Evolutionary conservation across 2,888 invertebrate species (phyloP).

Genomic region (Odontocerum albicorne): DNA sequence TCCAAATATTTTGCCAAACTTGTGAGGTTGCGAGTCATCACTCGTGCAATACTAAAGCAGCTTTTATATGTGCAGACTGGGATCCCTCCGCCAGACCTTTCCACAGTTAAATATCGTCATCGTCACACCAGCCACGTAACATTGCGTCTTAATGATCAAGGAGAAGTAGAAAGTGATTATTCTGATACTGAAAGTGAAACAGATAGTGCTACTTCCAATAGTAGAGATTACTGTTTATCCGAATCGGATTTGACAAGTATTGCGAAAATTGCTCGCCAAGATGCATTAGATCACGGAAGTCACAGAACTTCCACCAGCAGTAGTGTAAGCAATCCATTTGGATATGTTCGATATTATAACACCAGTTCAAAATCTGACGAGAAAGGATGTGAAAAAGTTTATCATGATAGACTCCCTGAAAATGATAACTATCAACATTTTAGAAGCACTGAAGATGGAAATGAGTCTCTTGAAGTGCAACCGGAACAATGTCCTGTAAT

Average conservation of each 20-base stretch:
- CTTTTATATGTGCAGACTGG: slow-evolving; percentile 66
- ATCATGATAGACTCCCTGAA: neutral
- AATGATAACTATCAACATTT: slow-evolving; percentile 53
- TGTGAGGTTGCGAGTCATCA: slow-evolving; percentile 71
- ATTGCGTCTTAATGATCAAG: slow-evolving; percentile 51
- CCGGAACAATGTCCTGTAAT: slow-evolving; percentile 21
- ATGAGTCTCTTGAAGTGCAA: slow-evolving; percentile 13
- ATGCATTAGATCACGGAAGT: slow-evolving; percentile 58
- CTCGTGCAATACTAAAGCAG: slow-evolving; percentile 70
- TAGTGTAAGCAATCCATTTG: slow-evolving; percentile 63
- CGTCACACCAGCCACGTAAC: slow-evolving; percentile 53
- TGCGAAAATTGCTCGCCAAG: slow-evolving; percentile 58
- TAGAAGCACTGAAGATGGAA: slow-evolving; percentile 32
- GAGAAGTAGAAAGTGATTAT: slow-evolving; percentile 48
- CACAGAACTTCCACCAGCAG: slow-evolving; percentile 52
- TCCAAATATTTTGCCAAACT: slow-evolving; percentile 76
- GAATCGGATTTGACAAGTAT: slow-evolving; percentile 38
- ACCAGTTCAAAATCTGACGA: slow-evolving; percentile 48
- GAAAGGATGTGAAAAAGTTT: slow-evolving; percentile 38
- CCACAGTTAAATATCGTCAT: slow-evolving; percentile 51
- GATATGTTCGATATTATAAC: slow-evolving; percentile 68
- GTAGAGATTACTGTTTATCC: slow-evolving; percentile 40
- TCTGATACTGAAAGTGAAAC: slow-evolving; percentile 49
- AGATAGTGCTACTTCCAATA: slow-evolving; percentile 50
- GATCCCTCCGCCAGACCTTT: slow-evolving; percentile 54